Conservation (phyloP, 1,140 invertebrate species). For the Drosophila nasuta region DNA sequence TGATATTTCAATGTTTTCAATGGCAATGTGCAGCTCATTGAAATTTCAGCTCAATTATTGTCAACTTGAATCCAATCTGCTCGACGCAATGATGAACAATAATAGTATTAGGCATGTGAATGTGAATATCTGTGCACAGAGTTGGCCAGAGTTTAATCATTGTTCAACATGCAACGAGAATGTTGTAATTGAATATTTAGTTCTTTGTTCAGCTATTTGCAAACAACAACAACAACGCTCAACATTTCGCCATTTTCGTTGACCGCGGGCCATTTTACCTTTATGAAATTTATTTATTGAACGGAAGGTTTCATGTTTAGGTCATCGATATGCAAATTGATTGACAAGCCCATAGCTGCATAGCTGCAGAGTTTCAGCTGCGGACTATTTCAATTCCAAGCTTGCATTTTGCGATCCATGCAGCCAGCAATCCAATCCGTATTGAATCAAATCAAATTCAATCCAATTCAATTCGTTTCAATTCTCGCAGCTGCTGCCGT, state of each 20-base stretch:
- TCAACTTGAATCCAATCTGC: too few relatives aligned
- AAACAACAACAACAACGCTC: neutral
- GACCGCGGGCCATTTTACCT: conserved; percentile 51
- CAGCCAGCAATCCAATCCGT: conserved; percentile 2
- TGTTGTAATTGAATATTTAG: neutral
- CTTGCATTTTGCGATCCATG: neutral
- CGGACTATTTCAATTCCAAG: neutral
- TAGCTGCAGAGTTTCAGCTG: neutral
- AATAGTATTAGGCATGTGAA: too few relatives aligned
- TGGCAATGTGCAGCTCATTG: too few relatives aligned
- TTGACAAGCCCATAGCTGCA: conserved; percentile 55
- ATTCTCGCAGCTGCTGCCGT: conserved; percentile 35
- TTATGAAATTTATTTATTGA: conserved; percentile 79
- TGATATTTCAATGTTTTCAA: too few relatives aligned
- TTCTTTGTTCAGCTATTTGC: neutral
- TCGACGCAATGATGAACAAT: too few relatives aligned
- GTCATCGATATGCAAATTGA: conserved; percentile 76
- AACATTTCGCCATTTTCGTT: conserved; percentile 30
- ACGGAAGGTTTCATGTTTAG: conserved; percentile 39
- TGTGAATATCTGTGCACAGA: too few relatives aligned
- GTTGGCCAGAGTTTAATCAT: neutral
- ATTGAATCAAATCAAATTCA: neutral
- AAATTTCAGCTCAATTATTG: too few relatives aligned
- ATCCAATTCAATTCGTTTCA: conserved; percentile 43
- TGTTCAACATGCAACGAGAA: neutral